A percentile compares a stretch with the other conserved stretches of the same genome.
These are phyloP conservation scores for Tachyglossus aculeatus DNA, from an alignment of 2,797 vertebrate genomes.

Conservation along the genomic window DNA sequence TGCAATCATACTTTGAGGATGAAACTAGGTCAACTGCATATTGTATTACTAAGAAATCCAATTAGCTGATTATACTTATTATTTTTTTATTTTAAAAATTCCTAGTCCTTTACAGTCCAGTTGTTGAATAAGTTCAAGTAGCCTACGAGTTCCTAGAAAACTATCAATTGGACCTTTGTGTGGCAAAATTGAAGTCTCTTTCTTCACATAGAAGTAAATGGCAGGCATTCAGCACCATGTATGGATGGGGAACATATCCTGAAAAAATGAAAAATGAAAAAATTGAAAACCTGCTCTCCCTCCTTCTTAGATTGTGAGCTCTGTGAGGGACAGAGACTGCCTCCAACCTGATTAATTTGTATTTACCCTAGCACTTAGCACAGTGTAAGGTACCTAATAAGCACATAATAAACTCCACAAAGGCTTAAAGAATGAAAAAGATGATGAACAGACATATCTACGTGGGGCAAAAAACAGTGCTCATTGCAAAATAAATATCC, in stretches of 20 bases:
- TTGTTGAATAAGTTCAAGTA: neutral
- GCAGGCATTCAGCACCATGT: neutral
- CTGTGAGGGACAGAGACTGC: too few relatives aligned
- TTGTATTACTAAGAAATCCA: neutral
- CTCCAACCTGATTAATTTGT: too few relatives aligned
- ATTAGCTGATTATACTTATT: neutral
- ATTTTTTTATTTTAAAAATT: neutral
- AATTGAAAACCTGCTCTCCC: neutral
- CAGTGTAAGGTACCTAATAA: too few relatives aligned
- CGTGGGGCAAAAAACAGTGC: too few relatives aligned
- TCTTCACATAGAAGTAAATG: conserved; percentile 23
- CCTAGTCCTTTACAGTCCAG: conserved; percentile 10
- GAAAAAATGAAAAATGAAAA: neutral
- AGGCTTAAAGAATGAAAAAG: too few relatives aligned
- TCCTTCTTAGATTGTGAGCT: too few relatives aligned
- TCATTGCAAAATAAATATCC: too few relatives aligned
- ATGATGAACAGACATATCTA: neutral
- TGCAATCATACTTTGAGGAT: neutral
- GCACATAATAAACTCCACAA: neutral
- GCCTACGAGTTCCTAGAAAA: neutral
- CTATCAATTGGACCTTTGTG: conserved; percentile 11
- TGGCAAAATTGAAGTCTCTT: conserved; percentile 24
- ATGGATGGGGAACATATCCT: neutral
- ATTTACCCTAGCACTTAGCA: too few relatives aligned
- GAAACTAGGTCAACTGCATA: neutral